Percentiles rank a stretch among this genome's conserved stretches.
phyloP scores from a whole-genome alignment of 2,797 vertebrate species.

The Arctocebus calabarensis region DNA sequence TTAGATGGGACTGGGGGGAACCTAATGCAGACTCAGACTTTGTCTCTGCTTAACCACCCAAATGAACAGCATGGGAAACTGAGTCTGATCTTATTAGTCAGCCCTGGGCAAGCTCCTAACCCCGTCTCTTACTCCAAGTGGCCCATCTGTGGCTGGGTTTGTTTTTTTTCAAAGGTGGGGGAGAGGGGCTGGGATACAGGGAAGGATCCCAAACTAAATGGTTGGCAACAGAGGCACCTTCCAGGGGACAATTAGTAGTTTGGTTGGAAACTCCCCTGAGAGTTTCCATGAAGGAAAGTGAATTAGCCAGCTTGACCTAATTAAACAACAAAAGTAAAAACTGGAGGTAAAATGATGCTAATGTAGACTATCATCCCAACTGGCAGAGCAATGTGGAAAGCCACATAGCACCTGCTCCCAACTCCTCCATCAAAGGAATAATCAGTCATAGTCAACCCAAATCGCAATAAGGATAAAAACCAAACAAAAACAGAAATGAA shows the following conservation, averaged over 20 bases:
- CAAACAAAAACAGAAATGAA: not conserved
- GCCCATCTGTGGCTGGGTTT: not conserved
- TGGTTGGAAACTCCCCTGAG: not conserved
- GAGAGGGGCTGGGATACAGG: not conserved
- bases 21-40: conserved; percentile 21
- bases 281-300: not conserved
- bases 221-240: not conserved
- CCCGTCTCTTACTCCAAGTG: not conserved
- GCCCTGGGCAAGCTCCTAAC: not conserved
- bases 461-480: not conserved
- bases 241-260: not conserved
- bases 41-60: conserved; percentile 16
- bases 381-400: not conserved
- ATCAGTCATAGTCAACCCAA: not conserved
- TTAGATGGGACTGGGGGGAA: conserved; percentile 43
- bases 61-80: conserved; percentile 79
- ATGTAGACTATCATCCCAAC: not conserved
- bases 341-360: not conserved
- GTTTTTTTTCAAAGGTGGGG: not conserved
- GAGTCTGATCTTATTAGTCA: conserved; percentile 53
- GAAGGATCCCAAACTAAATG: not conserved
- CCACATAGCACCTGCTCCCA: not conserved
- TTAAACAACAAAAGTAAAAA: conserved; percentile 23
- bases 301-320: not conserved
- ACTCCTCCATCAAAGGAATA: not conserved